Evolutionary conservation across 2,888 invertebrate genomes (phyloP).

Genomic region (Callyntrura guangdongensis): DNA sequence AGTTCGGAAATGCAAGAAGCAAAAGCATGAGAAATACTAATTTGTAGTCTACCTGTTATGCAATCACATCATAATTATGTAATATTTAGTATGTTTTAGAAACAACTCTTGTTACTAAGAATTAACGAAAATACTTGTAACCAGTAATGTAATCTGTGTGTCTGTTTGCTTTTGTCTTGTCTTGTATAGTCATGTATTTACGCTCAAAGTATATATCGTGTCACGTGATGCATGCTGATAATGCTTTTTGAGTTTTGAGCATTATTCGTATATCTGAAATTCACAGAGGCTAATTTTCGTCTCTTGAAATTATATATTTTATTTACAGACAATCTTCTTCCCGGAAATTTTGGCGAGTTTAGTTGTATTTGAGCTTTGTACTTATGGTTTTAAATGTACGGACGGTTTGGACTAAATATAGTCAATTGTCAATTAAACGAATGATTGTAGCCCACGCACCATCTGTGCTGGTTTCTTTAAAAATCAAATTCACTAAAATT

Average conservation of each 20-base stretch:
- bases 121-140: not conserved
- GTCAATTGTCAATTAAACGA: too few species aligned
- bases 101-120: not conserved
- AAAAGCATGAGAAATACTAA: not conserved
- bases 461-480: too few species aligned
- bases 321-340: constrained; percentile 77
- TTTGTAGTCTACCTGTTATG: too few species aligned
- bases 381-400: too few species aligned
- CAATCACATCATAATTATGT: too few species aligned
- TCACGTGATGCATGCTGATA: not conserved
- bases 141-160: not conserved
- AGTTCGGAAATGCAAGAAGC: constrained; percentile 8
- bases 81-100: too few species aligned
- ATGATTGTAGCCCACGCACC: too few species aligned
- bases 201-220: not conserved
- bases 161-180: not conserved
- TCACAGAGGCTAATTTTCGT: too few species aligned
- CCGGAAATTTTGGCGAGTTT: constrained; percentile 72
- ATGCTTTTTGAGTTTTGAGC: not conserved
- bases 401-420: too few species aligned
- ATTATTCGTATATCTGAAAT: too few species aligned
- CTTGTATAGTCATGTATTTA: not conserved
- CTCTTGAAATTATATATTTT: constrained; percentile 10
- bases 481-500: not conserved
- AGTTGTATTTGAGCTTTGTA: constrained; percentile 12